phyloP scores from a whole-genome alignment of 2,888 invertebrate genomes.

The Lithodes maja region DNA sequence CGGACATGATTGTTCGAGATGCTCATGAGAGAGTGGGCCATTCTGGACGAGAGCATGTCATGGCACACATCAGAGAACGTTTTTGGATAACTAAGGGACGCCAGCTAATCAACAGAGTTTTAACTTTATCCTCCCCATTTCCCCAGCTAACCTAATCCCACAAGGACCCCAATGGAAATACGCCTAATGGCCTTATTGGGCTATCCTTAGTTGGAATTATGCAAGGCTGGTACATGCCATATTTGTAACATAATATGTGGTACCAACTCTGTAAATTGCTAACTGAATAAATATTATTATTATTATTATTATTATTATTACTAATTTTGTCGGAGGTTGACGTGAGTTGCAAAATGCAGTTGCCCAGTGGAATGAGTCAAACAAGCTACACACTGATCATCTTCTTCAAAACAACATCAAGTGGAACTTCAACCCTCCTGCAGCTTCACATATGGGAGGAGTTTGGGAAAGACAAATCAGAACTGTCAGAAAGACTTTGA shows the following conservation, averaged over 20 bases:
- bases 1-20: background rate
- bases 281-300: no score
- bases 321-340: background rate
- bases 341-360: background rate
- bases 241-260: no score
- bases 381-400: constrained; percentile 20
- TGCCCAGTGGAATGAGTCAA: background rate
- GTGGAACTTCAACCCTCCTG: constrained; percentile 36
- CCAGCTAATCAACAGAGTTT: constrained; percentile 6
- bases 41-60: constrained; percentile 19
- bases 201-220: no score
- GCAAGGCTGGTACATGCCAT: no score
- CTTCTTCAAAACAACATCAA: background rate
- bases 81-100: constrained; percentile 28
- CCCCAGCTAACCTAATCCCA: constrained; percentile 11
- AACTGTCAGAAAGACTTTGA: constrained; percentile 23
- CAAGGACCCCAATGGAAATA: no score
- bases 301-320: no score
- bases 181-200: no score
- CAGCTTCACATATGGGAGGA: constrained; percentile 45
- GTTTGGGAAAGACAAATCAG: constrained; percentile 48
- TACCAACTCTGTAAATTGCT: no score
- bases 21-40: constrained; percentile 4
- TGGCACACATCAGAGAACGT: constrained; percentile 14
- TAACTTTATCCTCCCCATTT: constrained; percentile 18